These are phyloP conservation scores for Trididemnum nubilum DNA, from an alignment of 23 tunicate genomes.

Conservation along the genomic window DNA sequence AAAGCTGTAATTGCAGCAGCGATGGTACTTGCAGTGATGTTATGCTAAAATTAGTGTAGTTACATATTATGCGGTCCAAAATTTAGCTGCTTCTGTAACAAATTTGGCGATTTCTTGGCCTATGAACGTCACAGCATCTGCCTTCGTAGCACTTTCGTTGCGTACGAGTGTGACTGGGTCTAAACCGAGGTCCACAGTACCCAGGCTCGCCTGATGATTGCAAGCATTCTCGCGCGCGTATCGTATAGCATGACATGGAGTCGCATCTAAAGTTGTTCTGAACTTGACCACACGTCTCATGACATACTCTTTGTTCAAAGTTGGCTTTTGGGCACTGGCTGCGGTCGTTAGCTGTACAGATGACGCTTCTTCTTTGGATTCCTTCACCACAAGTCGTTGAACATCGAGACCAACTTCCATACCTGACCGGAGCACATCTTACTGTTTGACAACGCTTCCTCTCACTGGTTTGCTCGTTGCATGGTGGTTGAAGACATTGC, in stretches of 20 bases:
- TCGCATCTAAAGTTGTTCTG: background rate
- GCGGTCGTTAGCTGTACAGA: background rate
- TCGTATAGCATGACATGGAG: background rate
- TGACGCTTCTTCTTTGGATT: background rate
- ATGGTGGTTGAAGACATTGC: background rate
- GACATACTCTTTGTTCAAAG: background rate
- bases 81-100: background rate
- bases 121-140: background rate
- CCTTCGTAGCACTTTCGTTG: background rate
- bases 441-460: constrained; percentile 17
- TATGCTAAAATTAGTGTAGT: no score
- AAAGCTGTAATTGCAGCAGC: no score
- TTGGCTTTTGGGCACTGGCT: constrained; percentile 14
- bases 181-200: background rate
- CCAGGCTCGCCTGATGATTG: background rate
- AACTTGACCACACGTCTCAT: background rate
- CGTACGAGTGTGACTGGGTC: background rate
- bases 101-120: background rate
- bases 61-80: no score
- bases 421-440: constrained; percentile 9
- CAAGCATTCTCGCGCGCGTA: background rate
- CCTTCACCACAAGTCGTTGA: constrained; percentile 27
- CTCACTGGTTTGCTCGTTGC: constrained; percentile 3
- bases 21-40: no score
- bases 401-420: constrained; percentile 28